Base-by-base conservation (phyloP, 2,888 invertebrate species). In the Melanargia galathea region DNA sequence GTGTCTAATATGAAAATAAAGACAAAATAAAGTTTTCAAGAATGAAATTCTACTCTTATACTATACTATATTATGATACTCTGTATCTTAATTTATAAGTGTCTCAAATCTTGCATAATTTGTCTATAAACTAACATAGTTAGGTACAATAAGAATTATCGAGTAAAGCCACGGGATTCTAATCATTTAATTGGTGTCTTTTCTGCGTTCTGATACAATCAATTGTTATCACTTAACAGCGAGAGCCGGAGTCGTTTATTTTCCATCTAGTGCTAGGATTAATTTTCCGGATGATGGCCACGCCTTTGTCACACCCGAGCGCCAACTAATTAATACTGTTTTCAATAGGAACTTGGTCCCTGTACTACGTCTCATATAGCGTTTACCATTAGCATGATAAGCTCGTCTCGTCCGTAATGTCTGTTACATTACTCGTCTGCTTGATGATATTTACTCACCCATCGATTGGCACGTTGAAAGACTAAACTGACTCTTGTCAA, bases 271-370 rank as follows among this genome's bases (percentile, higher is more conserved):
- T 78, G 84, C 81, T 86, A 83, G 86, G 87, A 89, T 87, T 90
- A 91, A 87, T 90, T 87, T 87, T 79, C 83, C 82, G 80, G 88
- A 89, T 86, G 86, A 82, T 80, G 83, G 83, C 89, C 90, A 79
- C 90, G 75, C 90, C 91, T 81, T 67, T 71, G 86, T 81, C 88
- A 80, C 90, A 75, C 90, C 89, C 73, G 68, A 74, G 75, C 72
- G 74, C 75, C 75, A 76, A 76, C 87, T 90, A 90, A 90, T 91
- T 90, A 90, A 90, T 85, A 84, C 83, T 81, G 84, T 81, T 87
- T 86, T 86, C 86, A 84, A 87, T 86, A 84, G 81, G 76, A 76
- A 76, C 74, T 75, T 77, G 74, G 71, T 62, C 49, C 57, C 48
- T 55, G 72, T 71, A 63, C 63, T 63, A 70, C 69, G 71, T 81